phyloP scores from a whole-genome alignment of 2,113 vertebrate species.

The Corvus cornix region DNA sequence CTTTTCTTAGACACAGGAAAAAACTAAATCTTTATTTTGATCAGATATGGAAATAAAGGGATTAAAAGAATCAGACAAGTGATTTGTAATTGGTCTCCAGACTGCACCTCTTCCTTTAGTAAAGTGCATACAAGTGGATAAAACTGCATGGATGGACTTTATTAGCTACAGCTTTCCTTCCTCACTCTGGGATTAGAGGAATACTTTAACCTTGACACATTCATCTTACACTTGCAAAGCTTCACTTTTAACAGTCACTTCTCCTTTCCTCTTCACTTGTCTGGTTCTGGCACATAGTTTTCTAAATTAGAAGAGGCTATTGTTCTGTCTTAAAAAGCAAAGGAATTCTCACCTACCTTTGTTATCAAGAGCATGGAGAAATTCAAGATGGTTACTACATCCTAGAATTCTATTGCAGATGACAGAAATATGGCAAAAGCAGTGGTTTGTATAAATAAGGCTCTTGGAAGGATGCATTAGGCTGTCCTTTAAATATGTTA shows the following conservation, averaged over 20 bases:
- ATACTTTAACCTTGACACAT: conserved; percentile 74
- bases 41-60: conserved; percentile 72
- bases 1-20: not conserved
- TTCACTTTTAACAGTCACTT: conserved; percentile 13
- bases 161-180: conserved; percentile 68
- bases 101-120: conserved; percentile 47
- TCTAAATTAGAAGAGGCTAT: conserved; percentile 43
- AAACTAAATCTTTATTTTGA: conserved; percentile 57
- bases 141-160: conserved; percentile 57
- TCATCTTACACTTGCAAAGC: conserved; percentile 55
- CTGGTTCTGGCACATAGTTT: conserved; percentile 44
- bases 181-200: conserved; percentile 67
- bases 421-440: not conserved
- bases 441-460: not conserved
- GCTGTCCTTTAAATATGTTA: not conserved
- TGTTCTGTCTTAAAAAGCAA: not conserved
- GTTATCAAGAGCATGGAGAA: not conserved
- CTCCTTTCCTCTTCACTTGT: conserved; percentile 50
- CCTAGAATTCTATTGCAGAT: not conserved
- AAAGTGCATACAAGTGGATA: conserved; percentile 51
- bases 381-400: not conserved
- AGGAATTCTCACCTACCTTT: not conserved
- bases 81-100: conserved; percentile 78
- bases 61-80: conserved; percentile 74
- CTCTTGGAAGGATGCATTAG: not conserved